Evolutionary conservation across 2,888 invertebrate species (phyloP).

Genomic region (Pomacea canaliculata): DNA sequence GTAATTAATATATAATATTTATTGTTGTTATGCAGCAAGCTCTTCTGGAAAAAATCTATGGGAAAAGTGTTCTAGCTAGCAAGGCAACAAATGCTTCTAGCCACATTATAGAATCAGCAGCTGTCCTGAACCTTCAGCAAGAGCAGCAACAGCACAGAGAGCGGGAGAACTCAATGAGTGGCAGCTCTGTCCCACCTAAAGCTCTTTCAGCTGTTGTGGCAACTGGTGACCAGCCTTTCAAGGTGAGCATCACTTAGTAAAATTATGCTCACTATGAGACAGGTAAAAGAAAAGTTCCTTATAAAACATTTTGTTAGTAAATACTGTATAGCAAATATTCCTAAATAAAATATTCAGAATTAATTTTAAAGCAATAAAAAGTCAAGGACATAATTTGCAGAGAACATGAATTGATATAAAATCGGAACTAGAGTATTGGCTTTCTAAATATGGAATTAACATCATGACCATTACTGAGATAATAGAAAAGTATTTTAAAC

Average conservation of each 20-base stretch:
- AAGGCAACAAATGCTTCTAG: conserved; percentile 42
- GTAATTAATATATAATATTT: not conserved
- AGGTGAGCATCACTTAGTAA: conserved; percentile 38
- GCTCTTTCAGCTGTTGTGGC: conserved; percentile 29
- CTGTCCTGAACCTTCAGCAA: conserved; percentile 73
- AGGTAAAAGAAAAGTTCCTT: too few species aligned
- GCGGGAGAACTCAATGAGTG: conserved; percentile 19
- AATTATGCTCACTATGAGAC: too few species aligned
- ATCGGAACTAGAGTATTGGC: too few species aligned
- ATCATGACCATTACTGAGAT: too few species aligned
- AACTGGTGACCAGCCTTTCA: conserved; percentile 53
- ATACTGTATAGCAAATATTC: too few species aligned
- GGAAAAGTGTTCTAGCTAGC: conserved; percentile 77
- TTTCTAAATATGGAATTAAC: too few species aligned
- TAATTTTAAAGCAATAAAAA: too few species aligned
- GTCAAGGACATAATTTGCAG: too few species aligned
- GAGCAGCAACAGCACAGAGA: conserved; percentile 76
- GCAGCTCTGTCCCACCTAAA: conserved; percentile 30
- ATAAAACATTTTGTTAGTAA: too few species aligned
- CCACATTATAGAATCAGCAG: conserved; percentile 79
- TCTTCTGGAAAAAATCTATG: conserved; percentile 89
- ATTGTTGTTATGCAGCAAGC: conserved; percentile 75
- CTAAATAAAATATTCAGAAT: too few species aligned
- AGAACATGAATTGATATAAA: too few species aligned
- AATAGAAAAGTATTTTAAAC: too few species aligned